Percentiles rank a stretch among this genome's conserved stretches.
Conservation (phyloP, 2,888 invertebrate species). For the Lamellibrachia columna region DNA sequence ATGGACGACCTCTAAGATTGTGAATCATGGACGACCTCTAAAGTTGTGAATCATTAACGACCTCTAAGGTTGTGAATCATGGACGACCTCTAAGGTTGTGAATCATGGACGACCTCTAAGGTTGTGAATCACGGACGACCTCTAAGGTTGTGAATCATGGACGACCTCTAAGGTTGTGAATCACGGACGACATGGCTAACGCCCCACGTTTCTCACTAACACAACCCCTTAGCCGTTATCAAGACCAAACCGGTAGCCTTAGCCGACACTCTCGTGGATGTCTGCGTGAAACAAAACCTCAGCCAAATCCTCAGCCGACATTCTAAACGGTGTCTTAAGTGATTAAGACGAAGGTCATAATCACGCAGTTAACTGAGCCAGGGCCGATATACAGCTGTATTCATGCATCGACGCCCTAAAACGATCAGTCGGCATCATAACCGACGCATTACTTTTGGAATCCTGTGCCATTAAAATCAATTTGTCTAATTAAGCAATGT, state of each 20-base stretch:
- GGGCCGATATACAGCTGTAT: neutral
- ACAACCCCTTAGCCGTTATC: too few relatives aligned
- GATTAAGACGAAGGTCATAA: neutral
- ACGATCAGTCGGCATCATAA: neutral
- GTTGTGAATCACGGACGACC: neutral
- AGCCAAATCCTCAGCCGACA: neutral
- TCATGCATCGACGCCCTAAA: neutral
- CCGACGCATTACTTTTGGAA: neutral
- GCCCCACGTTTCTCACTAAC: too few relatives aligned
- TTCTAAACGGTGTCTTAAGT: neutral
- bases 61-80: too few relatives aligned
- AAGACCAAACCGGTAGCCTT: too few relatives aligned
- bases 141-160: neutral
- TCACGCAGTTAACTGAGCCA: neutral
- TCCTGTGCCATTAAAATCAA: too few relatives aligned
- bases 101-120: neutral
- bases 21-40: too few relatives aligned
- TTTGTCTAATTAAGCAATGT: too few relatives aligned
- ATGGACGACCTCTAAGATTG: too few relatives aligned
- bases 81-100: neutral
- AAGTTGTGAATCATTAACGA: neutral
- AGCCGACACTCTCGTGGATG: too few relatives aligned
- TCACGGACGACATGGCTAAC: neutral
- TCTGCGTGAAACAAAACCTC: too few relatives aligned
- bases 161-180: neutral